Conservation (phyloP, 2,888 invertebrate genomes). For the Rugalucina vietnamica region DNA sequence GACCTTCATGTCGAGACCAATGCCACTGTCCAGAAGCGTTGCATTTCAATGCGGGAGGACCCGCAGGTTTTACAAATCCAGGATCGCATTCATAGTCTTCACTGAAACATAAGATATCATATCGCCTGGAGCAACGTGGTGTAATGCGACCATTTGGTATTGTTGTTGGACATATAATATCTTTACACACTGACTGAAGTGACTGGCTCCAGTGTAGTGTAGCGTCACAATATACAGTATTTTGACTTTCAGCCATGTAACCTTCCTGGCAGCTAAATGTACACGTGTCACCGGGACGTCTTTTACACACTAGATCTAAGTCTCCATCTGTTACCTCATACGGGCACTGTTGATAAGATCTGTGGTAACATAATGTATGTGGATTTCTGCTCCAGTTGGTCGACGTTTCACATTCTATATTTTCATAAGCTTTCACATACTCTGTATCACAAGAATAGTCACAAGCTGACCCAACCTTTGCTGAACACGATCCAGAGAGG, state of each 20-base stretch:
- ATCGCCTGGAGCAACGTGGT: background rate
- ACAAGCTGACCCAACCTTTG: background rate
- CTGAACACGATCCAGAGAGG: background rate
- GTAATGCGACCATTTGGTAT: background rate
- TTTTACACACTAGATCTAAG: background rate
- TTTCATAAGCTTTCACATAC: background rate
- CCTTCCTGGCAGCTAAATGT: background rate
- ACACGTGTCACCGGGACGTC: background rate
- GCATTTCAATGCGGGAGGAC: background rate
- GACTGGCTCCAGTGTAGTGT: background rate
- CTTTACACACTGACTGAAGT: background rate
- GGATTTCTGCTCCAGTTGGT: background rate
- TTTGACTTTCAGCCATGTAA: background rate
- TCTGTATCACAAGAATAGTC: background rate
- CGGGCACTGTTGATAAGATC: background rate
- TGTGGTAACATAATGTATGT: background rate
- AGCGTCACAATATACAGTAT: background rate
- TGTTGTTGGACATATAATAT: background rate
- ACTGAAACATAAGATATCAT: background rate
- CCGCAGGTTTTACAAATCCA: background rate
- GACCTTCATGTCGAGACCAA: no score
- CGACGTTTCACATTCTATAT: background rate
- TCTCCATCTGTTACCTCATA: background rate
- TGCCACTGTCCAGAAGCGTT: no score
- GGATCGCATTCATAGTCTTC: background rate